phyloP scores from a whole-genome alignment of 2,888 invertebrate genomes.

The Tenthredo amoena region DNA sequence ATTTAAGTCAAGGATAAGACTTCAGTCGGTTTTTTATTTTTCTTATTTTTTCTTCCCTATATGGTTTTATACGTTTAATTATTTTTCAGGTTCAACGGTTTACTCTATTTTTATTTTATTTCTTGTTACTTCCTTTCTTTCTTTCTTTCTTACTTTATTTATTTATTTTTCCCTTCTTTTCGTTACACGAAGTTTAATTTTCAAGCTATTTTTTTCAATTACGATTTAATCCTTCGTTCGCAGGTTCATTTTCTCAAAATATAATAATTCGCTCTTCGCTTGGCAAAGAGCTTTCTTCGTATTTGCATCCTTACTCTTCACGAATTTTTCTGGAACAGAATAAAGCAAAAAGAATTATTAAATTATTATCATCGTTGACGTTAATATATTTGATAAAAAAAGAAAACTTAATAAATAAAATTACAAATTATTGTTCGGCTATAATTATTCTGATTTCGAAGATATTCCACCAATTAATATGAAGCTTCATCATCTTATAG shows the following conservation, averaged over 20 bases:
- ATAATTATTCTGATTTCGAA: neutral
- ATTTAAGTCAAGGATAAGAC: conserved; percentile 56
- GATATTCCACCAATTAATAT: neutral
- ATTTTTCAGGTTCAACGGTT: conserved; percentile 41
- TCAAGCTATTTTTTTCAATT: conserved; percentile 16
- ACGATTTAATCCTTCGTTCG: conserved; percentile 12
- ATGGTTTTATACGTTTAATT: conserved; percentile 15
- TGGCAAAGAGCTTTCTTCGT: conserved; percentile 31
- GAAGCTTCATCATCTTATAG: neutral
- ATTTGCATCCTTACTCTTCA: conserved; percentile 28
- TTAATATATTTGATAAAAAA: neutral
- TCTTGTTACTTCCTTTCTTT: neutral
- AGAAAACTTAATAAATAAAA: neutral
- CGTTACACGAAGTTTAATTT: neutral
- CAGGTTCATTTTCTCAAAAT: neutral
- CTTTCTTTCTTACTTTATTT: neutral
- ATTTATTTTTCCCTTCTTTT: neutral
- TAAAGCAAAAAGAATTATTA: conserved; percentile 44
- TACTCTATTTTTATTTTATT: neutral
- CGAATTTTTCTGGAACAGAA: conserved; percentile 40
- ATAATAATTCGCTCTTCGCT: conserved; percentile 18
- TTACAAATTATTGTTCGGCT: neutral
- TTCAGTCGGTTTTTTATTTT: conserved; percentile 54
- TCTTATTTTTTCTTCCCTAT: conserved; percentile 1
- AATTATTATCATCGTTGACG: neutral